Percentiles rank a stretch among this genome's conserved stretches.
Conservation (phyloP, 2,888 invertebrate species). For the Caenorhabditis sp. region DNA sequence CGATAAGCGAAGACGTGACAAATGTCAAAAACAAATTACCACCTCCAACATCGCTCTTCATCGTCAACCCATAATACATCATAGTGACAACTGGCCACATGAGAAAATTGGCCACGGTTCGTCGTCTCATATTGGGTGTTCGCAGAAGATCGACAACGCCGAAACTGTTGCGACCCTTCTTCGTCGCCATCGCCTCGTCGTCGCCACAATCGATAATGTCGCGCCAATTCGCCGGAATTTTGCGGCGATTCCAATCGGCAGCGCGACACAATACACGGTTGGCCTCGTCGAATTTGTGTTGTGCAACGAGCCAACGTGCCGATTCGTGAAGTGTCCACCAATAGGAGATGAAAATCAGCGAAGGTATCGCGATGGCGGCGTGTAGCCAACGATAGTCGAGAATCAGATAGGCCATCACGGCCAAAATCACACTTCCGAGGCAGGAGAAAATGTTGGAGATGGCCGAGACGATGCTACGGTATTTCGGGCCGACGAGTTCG, state of each 20-base stretch:
- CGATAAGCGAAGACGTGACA: conserved; percentile 76
- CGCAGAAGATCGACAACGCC: conserved; percentile 47
- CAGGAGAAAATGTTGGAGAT: conserved; percentile 70
- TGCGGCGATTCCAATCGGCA: conserved; percentile 56
- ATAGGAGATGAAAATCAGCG: conserved; percentile 66
- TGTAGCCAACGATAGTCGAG: conserved; percentile 67
- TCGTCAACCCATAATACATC: conserved; percentile 86
- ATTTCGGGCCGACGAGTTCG: conserved; percentile 72
- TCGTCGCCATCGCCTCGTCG: too few relatives aligned
- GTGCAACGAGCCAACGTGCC: conserved; percentile 66
- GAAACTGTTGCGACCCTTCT: conserved; percentile 15
- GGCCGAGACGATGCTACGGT: conserved; percentile 71
- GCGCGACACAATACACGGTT: conserved; percentile 60
- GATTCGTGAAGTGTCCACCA: conserved; percentile 70
- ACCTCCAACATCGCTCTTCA: conserved; percentile 82
- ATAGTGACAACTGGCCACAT: conserved; percentile 81
- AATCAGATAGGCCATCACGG: conserved; percentile 64
- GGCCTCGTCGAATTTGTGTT: conserved; percentile 64
- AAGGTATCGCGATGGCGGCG: conserved; percentile 65
- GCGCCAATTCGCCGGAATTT: conserved; percentile 62
- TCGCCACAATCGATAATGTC: conserved; percentile 9
- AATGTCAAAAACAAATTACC: conserved; percentile 84
- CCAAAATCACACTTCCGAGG: conserved; percentile 50
- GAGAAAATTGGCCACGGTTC: conserved; percentile 49
- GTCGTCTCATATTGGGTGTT: conserved; percentile 50